phyloP scores from a whole-genome alignment of 2,113 vertebrate genomes.

The Gadus chalcogrammus region DNA sequence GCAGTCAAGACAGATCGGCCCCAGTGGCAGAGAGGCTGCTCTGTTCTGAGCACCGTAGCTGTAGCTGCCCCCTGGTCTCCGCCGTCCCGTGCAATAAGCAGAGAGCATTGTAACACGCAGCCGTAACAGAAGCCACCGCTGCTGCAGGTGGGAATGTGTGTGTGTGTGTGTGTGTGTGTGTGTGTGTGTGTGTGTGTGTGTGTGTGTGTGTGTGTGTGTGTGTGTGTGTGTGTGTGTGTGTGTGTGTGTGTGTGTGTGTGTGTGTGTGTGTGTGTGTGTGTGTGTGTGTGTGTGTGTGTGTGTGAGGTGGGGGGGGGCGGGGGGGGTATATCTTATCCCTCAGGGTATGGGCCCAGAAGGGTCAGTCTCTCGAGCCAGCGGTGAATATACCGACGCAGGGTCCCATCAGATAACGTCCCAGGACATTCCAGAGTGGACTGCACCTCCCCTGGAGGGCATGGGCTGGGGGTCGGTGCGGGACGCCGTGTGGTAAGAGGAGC shows the following conservation, averaged over 20 bases:
- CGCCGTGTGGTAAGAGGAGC: slow-evolving; percentile 5
- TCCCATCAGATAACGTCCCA: slow-evolving; percentile 62
- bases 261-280: too few species aligned
- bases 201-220: too few species aligned
- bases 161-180: too few species aligned
- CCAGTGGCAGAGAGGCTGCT: too few species aligned
- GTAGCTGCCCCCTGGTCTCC: too few species aligned
- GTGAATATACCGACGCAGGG: slow-evolving; percentile 9
- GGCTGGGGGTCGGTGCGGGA: slow-evolving; percentile 24
- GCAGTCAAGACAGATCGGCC: too few species aligned
- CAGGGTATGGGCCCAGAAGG: slow-evolving; percentile 15
- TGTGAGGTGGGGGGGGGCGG: not conserved
- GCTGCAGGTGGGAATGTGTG: slow-evolving; percentile 6
- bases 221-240: too few species aligned
- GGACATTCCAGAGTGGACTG: slow-evolving; percentile 57
- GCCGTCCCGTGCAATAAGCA: too few species aligned
- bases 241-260: too few species aligned
- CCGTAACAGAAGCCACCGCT: slow-evolving; percentile 14
- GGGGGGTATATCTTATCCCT: slow-evolving; percentile 29
- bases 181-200: too few species aligned
- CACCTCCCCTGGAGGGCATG: slow-evolving; percentile 30
- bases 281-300: too few species aligned
- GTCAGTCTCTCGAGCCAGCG: slow-evolving; percentile 39
- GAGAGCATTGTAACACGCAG: not conserved
- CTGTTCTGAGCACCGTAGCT: too few species aligned